Base-by-base conservation (phyloP, 2,113 vertebrate species). In the Agapornis roseicollis region DNA sequence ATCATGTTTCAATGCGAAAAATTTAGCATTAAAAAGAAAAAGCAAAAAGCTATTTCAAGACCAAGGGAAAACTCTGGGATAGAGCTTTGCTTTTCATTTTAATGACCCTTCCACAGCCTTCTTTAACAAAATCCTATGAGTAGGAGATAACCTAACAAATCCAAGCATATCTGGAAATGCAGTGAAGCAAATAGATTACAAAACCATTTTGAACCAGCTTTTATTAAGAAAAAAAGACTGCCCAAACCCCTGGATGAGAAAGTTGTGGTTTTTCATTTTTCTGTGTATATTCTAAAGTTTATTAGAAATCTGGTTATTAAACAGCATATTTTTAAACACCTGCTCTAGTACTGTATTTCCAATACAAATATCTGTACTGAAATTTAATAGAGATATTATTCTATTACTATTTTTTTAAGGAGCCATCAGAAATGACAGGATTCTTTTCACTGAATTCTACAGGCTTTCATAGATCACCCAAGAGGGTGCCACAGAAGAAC, bases 381-480 rank as follows among this genome's bases (percentile, higher is more conserved):
- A 73, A 74, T 41, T 17, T 71, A 73, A 90, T 13, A 80, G 41
- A 49, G 22, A 17, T 18, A 74, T 80, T 66, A 80, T 66, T 72
- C 85, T 80, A 60, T 52, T 64, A 64, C 4, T 56, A 10, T 35
- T 76, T 85, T 82, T 84, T 92, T 31, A 61, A 79, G 72, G 39
- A 93, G 47, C 27, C 56, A 88, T 4, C 41, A 80, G 44, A 73
- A 90, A 84, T 56, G 1, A 72, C 27, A 86, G 65, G 33, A 87
- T 61, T 76, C 61, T 82, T 94, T 76, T 76, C 73, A 61, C n/a
- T 69, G 85, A 61, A 52, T 93, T 72, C 49, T 31, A 33, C 25
- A 69, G 13, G 41, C 17, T 86, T 64, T 60, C 83, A 88, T 11
- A 90, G 85, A 87, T 92, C 90, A 94, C 78, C 73, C 86, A 90